Evolutionary conservation across 2,888 invertebrate genomes (phyloP).

Genomic region (Platycheirus albimanus): DNA sequence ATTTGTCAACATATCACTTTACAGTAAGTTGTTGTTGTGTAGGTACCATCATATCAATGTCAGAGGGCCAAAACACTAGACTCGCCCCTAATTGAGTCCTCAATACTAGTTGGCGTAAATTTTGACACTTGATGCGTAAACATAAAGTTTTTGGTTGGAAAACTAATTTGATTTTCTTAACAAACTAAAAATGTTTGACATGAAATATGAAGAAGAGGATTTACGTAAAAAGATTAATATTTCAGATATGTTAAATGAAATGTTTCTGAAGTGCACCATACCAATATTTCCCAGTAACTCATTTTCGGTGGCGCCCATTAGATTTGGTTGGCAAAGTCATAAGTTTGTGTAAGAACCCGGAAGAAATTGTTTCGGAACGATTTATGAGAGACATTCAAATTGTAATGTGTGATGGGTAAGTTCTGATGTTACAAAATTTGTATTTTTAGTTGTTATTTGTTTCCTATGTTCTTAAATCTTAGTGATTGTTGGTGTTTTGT

Average conservation of each 20-base stretch:
- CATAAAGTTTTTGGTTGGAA: slow-evolving; percentile 55
- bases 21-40: slow-evolving; percentile 3
- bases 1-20: slow-evolving; percentile 63
- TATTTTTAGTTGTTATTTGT: no score
- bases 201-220: slow-evolving; percentile 52
- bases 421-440: no score
- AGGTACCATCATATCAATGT: not conserved
- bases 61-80: slow-evolving; percentile 7
- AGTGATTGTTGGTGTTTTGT: no score
- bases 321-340: not conserved
- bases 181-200: slow-evolving; percentile 37
- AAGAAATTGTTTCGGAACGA: not conserved
- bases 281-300: slow-evolving; percentile 2
- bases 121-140: slow-evolving; percentile 74
- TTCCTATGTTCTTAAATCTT: no score
- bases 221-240: not conserved
- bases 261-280: not conserved
- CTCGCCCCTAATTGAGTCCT: slow-evolving; percentile 48
- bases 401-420: no score
- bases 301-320: slow-evolving; percentile 16
- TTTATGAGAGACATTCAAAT: no score
- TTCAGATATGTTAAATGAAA: not conserved
- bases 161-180: slow-evolving; percentile 54
- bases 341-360: not conserved
- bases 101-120: slow-evolving; percentile 53